These are phyloP conservation scores for Perizoma flavofasciatum DNA, from an alignment of 2,888 invertebrate genomes.

Conservation along the genomic window DNA sequence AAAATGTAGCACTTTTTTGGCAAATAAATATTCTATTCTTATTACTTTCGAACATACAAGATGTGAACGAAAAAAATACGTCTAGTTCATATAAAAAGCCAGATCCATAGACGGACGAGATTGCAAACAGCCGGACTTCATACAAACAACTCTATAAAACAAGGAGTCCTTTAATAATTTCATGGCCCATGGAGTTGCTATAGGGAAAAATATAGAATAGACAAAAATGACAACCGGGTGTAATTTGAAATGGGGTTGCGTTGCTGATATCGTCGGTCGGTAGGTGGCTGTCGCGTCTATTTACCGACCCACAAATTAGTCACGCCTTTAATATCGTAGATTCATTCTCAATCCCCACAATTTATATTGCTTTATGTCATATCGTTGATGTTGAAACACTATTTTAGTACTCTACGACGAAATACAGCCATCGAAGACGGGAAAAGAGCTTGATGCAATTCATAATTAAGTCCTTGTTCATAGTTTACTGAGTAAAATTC, in stretches of 20 bases:
- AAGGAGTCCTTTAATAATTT: conserved; percentile 71
- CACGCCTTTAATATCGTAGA: conserved; percentile 21
- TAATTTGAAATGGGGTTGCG: conserved; percentile 57
- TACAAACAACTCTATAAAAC: conserved; percentile 40
- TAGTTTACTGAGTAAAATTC: too few species aligned
- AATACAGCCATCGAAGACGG: too few species aligned
- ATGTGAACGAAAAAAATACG: too few species aligned
- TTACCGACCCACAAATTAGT: conserved; percentile 29
- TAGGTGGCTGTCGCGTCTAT: conserved; percentile 16
- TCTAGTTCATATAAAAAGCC: too few species aligned
- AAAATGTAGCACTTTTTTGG: too few species aligned
- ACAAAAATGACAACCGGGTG: conserved; percentile 70
- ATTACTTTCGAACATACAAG: too few species aligned
- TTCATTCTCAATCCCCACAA: conserved; percentile 18
- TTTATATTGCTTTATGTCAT: conserved; percentile 15
- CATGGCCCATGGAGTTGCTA: conserved; percentile 68
- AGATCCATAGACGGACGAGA: background rate
- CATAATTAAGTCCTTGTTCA: too few species aligned
- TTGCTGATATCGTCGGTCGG: conserved; percentile 29
- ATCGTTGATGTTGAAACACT: background rate
- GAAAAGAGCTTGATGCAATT: too few species aligned
- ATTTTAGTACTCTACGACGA: too few species aligned
- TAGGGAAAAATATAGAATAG: conserved; percentile 76
- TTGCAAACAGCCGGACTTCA: conserved; percentile 8
- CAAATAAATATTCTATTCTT: too few species aligned